Evolutionary conservation across 2,797 vertebrate genomes (phyloP), one percentile per base, ranked within the genome.

Genomic region (Phrynocephalus forsythii): DNA sequence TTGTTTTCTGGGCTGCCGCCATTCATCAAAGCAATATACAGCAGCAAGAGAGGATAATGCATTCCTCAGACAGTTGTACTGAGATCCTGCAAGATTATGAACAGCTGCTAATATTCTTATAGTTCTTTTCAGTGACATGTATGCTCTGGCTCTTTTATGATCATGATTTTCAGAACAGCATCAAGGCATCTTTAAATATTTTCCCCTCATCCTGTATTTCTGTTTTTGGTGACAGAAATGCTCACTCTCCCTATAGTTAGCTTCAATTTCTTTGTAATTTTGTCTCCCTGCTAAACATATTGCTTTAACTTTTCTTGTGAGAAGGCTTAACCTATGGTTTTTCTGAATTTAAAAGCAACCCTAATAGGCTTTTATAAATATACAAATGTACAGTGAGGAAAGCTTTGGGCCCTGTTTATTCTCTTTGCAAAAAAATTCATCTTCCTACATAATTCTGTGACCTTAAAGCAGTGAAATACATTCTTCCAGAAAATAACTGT

Each of bases 21-120:
- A 26, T 10, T 84, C 26, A 20, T 52, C 18, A 33, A 44, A 79
- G 48, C 44, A 69, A 6, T 20, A 33, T n/a, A 48, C 60, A 50
- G 68, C 18, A 79, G 30, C 30, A 92, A 91, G 84, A 85, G 84
- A 79, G 79, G 91, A 26, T 2, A 71, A 91, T 88, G 83, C 52
- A 82, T 82, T 85, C 68, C 26, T 85, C 26, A 10, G 18, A 0
- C 33, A 81, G 68, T 84, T 90, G 88, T 83, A 87, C 26, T 60
- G 56, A n/a, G 67, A 52, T 63, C 13, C 82, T 16, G 33, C 26
- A 50, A 86, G n/a, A 13, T 20, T 16, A n/a, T 60, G 76, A 50
- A 6, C 38, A 66, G 16, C 3, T 24, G 18, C 20, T 20, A 52
- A 30, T 33, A 26, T 78, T 85, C 30, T 16, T 1, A 3, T 66